Conservation (phyloP, 2,113 vertebrate genomes). For the Nesoenas mayeri region DNA sequence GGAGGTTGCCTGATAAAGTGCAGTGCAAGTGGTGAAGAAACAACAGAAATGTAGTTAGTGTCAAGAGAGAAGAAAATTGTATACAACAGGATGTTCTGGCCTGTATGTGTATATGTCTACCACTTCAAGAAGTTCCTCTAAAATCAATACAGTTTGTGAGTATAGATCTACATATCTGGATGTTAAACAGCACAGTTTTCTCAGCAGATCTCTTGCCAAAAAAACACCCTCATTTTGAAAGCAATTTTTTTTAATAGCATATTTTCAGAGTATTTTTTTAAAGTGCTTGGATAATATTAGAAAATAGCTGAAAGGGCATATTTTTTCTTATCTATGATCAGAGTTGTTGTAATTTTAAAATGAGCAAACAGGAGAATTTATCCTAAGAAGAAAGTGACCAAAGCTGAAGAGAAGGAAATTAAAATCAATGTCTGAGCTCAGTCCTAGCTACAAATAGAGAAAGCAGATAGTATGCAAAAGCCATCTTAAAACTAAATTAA, state of each 20-base stretch:
- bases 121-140: neutral
- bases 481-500: neutral
- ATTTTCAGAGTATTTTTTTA: neutral
- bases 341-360: neutral
- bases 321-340: neutral
- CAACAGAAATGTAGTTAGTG: neutral
- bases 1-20: neutral
- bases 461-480: neutral
- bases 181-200: neutral
- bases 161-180: neutral
- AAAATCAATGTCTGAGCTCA: neutral
- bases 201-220: neutral
- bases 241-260: neutral
- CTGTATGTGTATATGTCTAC: neutral
- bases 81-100: neutral
- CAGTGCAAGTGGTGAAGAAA: neutral
- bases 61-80: neutral
- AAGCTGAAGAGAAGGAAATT: neutral
- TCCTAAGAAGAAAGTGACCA: neutral
- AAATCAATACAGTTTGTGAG: neutral
- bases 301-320: neutral
- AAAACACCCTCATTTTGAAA: neutral
- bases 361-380: neutral
- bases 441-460: neutral
- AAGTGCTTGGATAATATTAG: neutral